Evolutionary conservation across 2,113 vertebrate species (phyloP), one percentile per base, ranked within the genome.

Genomic region (Macaca mulatta): DNA sequence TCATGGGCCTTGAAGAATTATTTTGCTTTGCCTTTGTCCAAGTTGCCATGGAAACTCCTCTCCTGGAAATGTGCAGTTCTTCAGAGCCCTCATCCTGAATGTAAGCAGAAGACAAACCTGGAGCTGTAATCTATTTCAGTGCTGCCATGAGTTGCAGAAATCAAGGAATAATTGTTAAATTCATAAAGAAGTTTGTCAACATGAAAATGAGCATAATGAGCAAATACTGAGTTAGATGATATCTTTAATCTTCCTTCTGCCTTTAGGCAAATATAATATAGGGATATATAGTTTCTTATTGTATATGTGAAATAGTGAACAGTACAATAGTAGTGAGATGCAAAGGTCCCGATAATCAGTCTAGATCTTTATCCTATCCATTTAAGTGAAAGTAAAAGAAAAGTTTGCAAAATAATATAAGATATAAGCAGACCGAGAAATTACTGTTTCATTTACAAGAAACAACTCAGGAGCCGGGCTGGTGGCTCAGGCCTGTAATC

Each of bases 21-120:
- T 94, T 97, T 96, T 92, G 87, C 92, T 89, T 69, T 95, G 96
- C 95, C 84, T 97, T 98, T 97, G 96, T 97, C 96, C 90, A 10
- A 95, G 98, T 98, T 98, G 97, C 98, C 95, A 98, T 98, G 97
- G 97, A 96, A 98, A 98, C 98, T 35, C 59, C 75, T 89, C 84
- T 95, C 77, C 90, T 96, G 90, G 92, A 95, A 92, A 94, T 96
- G 90, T 81, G 87, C 95, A 85, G 52, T 90, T 96, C 78, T 95
- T 96, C 94, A 74, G 79, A 94, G 92, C 23, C 67, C 90, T 96
- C 25, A 0, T 89, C 38, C 4, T 61, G 80, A 93, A 95, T 90
- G 52, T 79, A 83, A 96, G 80, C 87, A 88, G 77, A 86, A 87
- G 81, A 85, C 67, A 92, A 80, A 93, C 80, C 93, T 81, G 72